phyloP scores from a whole-genome alignment of 2,113 vertebrate genomes.

The Ia io region DNA sequence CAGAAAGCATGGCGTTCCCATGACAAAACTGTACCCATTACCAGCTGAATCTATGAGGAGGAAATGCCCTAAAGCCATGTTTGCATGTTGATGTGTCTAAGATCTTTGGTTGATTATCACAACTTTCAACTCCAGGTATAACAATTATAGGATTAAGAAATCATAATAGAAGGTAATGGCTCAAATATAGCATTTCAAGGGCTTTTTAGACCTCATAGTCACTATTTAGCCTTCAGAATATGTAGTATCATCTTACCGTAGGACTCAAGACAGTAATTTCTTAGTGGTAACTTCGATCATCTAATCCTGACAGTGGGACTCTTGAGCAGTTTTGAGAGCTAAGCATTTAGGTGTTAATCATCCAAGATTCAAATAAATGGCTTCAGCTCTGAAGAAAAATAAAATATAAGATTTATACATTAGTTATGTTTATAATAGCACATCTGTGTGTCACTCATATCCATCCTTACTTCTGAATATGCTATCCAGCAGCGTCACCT shows the following conservation, averaged over 20 bases:
- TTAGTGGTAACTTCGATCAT: slow-evolving; percentile 58
- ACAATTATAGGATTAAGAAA: neutral
- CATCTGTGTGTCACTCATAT: neutral
- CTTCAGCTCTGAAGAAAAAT: slow-evolving; percentile 64
- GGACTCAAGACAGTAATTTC: slow-evolving; percentile 34
- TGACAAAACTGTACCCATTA: neutral
- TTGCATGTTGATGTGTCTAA: neutral
- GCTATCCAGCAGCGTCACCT: neutral
- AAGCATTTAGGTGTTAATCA: slow-evolving; percentile 59
- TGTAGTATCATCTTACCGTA: slow-evolving; percentile 63
- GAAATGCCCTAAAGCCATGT: neutral
- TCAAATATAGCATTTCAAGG: neutral
- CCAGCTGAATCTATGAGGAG: neutral
- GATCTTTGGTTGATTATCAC: neutral
- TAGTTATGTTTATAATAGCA: neutral
- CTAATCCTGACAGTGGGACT: slow-evolving; percentile 59
- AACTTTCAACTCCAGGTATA: neutral
- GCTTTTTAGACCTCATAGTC: neutral
- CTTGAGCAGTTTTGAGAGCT: slow-evolving; percentile 52
- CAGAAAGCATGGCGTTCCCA: neutral
- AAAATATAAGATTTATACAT: slow-evolving; percentile 31
- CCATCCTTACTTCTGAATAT: neutral
- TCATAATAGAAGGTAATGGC: neutral
- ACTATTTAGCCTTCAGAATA: neutral
- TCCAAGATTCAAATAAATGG: slow-evolving; percentile 68